Conservation (phyloP, 2,113 vertebrate species). For the Fregetta grallaria region DNA sequence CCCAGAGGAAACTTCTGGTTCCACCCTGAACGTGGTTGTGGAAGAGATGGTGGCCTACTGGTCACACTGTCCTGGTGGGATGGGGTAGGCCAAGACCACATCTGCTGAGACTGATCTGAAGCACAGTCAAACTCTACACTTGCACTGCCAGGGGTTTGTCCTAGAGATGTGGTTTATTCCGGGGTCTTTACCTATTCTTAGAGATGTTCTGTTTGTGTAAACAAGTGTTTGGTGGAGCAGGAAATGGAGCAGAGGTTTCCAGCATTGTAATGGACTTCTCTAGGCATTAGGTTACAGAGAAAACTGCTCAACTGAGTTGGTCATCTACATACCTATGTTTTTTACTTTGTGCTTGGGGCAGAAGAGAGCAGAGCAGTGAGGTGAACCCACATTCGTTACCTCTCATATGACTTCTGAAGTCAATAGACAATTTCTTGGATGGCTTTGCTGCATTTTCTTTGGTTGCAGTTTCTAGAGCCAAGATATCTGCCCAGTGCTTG, state of each 20-base stretch:
- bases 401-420: background rate
- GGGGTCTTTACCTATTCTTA: background rate
- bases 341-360: background rate
- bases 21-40: background rate
- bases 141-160: background rate
- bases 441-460: background rate
- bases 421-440: background rate
- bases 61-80: background rate
- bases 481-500: background rate
- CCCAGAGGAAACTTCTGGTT: background rate
- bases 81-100: background rate
- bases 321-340: background rate
- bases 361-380: background rate
- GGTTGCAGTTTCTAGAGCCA: background rate
- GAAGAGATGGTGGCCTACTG: background rate
- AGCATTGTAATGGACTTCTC: background rate
- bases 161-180: background rate
- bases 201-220: background rate
- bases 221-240: background rate
- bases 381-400: background rate
- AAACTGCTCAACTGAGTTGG: background rate
- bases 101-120: background rate
- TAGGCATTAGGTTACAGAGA: background rate
- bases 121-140: background rate
- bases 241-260: background rate